Evolutionary conservation across 1,140 invertebrate genomes (phyloP).

Genomic region (Cydia strobilella): DNA sequence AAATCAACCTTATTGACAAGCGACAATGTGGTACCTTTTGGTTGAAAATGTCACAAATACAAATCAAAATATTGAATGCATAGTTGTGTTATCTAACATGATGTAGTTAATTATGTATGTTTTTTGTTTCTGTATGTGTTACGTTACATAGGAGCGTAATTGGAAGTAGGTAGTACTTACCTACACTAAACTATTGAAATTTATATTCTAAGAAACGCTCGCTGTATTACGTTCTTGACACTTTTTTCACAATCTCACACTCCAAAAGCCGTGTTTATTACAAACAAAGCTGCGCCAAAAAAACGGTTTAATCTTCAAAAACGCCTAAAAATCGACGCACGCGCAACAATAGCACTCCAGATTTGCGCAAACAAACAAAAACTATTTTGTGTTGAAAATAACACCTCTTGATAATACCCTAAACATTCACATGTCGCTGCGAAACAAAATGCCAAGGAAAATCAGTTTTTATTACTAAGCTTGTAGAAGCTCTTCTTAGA

Average conservation of each 20-base stretch:
- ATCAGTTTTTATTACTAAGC: neutral
- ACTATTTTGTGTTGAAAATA: slow-evolving; percentile 22
- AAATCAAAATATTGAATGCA: too few relatives aligned
- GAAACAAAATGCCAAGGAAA: neutral
- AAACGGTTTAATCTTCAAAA: slow-evolving; percentile 19
- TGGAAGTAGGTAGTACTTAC: too few relatives aligned
- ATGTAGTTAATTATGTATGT: too few relatives aligned
- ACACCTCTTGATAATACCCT: slow-evolving; percentile 16
- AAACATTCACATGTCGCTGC: neutral
- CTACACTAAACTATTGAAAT: too few relatives aligned
- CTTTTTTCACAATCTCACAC: neutral
- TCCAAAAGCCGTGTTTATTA: neutral
- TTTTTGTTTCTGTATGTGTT: too few relatives aligned
- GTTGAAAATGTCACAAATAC: too few relatives aligned
- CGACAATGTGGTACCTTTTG: too few relatives aligned
- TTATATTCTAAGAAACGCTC: neutral
- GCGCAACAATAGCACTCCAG: slow-evolving; percentile 17
- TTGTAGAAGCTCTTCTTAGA: neutral
- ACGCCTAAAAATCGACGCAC: slow-evolving; percentile 16
- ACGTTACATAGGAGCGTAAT: too few relatives aligned
- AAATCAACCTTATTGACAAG: too few relatives aligned
- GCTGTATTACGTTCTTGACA: neutral
- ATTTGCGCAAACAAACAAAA: slow-evolving; percentile 33
- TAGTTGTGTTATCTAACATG: too few relatives aligned
- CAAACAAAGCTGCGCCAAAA: slow-evolving; percentile 3